phyloP scores from a whole-genome alignment of 2,113 vertebrate species.

The Todiramphus saurophagus region DNA sequence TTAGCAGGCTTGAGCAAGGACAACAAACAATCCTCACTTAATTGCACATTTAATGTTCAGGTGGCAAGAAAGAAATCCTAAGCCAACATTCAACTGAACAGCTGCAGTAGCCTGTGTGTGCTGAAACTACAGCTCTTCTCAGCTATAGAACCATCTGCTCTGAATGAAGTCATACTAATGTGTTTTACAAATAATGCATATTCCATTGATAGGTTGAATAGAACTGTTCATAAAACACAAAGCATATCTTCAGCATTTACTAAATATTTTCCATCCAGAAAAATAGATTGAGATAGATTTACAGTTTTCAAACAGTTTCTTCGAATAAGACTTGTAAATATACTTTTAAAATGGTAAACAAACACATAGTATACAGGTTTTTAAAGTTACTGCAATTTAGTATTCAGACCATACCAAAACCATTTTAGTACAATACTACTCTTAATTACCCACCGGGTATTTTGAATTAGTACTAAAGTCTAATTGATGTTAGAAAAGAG shows the following conservation, averaged over 20 bases:
- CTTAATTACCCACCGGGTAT: constrained; percentile 20
- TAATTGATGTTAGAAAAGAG: constrained; percentile 63
- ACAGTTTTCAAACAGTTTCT: constrained; percentile 12
- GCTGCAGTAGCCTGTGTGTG: constrained; percentile 71
- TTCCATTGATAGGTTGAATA: constrained; percentile 69
- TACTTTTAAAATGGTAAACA: constrained; percentile 69
- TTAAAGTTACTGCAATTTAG: constrained; percentile 74
- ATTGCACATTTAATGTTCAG: constrained; percentile 72
- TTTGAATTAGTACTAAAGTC: constrained; percentile 67
- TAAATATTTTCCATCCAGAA: constrained; percentile 58
- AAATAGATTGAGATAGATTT: background rate
- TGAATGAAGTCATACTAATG: constrained; percentile 75
- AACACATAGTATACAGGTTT: constrained; percentile 72
- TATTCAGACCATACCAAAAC: constrained; percentile 87
- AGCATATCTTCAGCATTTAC: constrained; percentile 60
- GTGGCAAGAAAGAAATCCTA: constrained; percentile 73
- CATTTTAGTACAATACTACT: constrained; percentile 69
- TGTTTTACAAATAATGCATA: constrained; percentile 77
- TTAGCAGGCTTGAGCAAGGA: constrained; percentile 61
- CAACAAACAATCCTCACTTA: constrained; percentile 70
- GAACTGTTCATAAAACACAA: constrained; percentile 69
- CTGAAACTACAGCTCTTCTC: constrained; percentile 72
- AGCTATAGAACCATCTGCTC: constrained; percentile 79
- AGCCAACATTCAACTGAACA: constrained; percentile 80
- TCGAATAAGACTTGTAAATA: constrained; percentile 49